Evolutionary conservation across 2,113 vertebrate species (phyloP), one percentile per base, ranked within the genome.

Genomic region (Genyomyrus donnyi): DNA sequence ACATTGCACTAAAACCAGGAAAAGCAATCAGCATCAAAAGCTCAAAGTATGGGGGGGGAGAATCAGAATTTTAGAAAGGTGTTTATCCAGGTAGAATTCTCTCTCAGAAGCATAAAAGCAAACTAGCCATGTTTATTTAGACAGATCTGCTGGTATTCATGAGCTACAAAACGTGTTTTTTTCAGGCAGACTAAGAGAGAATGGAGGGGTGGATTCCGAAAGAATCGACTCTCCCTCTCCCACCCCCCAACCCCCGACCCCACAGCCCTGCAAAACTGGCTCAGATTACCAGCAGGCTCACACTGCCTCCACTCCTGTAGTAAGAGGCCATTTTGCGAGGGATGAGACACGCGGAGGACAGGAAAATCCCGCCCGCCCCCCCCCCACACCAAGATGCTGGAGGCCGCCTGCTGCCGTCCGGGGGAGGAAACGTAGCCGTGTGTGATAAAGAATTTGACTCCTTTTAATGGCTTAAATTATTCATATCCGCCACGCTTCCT

Each of bases 391-490:
- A 85, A 88, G 52, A 88, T 5, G 70, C 70, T 56, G 52, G 87
- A 42, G 87, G 42, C 84, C 45, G 42, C 46, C 83, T 85, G 84
- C 45, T 85, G 42, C 84, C 9, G 21, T 66, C 58, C 48, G 84
- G 42, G 62, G 48, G 56, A 42, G 31, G 35, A 86, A 52, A 27
- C 24, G 10, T 50, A 84, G 17, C 0, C 8, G 13, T 31, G n/a
- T 53, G 58, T 58, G 90, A 92, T 66, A 89, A 91, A 88, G 88
- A 13, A 87, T 90, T 88, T 88, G 45, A 90, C 88, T 89, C 89
- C 90, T 56, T 53, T 91, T 86, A 87, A 89, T 92, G 86, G 35
- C 90, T 88, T 90, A 48, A 90, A 91, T 91, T 88, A 87, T 89
- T 91, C 87, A 90, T 53, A 77, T 90, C 46, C 46, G 53, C 90